These are phyloP conservation scores for Falco naumanni DNA, from an alignment of 2,797 vertebrate species.

Conservation along the genomic window DNA sequence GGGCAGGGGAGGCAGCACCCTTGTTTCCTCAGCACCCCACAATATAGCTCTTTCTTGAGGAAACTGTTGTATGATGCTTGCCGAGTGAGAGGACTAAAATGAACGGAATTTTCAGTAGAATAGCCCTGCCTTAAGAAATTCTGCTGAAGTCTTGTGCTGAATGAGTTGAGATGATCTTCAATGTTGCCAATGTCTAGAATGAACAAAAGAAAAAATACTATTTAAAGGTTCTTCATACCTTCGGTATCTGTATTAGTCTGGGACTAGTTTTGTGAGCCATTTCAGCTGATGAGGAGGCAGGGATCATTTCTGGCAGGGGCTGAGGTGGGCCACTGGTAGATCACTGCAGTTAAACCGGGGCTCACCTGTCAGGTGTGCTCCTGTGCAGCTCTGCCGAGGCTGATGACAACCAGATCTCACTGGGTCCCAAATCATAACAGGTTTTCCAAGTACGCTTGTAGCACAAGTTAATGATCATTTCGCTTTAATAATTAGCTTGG, in stretches of 20 bases:
- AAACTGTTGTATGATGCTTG: neutral
- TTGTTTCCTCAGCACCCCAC: accelerated
- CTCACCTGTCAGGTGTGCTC: neutral
- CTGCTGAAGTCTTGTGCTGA: neutral
- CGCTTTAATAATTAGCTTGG: neutral
- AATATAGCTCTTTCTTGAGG: neutral
- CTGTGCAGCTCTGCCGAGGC: neutral
- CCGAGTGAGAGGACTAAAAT: neutral
- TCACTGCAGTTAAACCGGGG: neutral
- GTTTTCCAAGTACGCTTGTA: neutral
- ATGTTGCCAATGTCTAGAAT: neutral
- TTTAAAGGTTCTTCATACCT: neutral
- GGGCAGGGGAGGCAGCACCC: neutral
- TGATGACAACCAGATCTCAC: neutral
- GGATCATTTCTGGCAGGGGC: neutral
- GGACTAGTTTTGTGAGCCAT: neutral
- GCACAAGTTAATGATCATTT: neutral
- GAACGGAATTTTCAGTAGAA: neutral
- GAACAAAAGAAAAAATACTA: neutral
- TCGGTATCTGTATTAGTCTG: neutral
- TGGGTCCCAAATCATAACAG: neutral
- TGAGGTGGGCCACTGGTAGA: neutral
- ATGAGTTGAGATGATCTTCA: neutral
- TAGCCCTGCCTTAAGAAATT: neutral
- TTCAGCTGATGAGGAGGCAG: neutral